Conservation (phyloP, 1,140 invertebrate species). For the Atta texana region DNA sequence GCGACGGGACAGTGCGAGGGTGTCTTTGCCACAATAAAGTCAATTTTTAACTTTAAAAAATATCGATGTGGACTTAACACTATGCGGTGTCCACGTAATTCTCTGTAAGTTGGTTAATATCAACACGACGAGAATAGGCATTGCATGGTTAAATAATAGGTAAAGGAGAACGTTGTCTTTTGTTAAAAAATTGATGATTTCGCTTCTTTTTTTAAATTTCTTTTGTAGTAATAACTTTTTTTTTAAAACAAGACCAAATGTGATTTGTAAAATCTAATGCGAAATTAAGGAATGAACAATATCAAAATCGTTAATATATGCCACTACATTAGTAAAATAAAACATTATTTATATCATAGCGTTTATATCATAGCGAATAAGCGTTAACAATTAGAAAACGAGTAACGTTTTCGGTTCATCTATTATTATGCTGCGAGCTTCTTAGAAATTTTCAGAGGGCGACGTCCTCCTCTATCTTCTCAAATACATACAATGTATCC, state of each 20-base stretch:
- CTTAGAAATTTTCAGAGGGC: conserved; percentile 36
- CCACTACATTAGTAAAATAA: background rate
- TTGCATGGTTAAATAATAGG: background rate
- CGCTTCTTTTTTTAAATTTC: background rate
- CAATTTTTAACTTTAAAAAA: conserved; percentile 59
- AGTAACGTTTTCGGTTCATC: conserved; percentile 60
- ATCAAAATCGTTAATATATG: conserved; percentile 34
- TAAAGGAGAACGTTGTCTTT: conserved; percentile 9
- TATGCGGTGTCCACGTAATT: too few relatives aligned
- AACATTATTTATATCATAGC: conserved; percentile 50
- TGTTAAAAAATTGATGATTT: conserved; percentile 11
- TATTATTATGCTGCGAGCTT: conserved; percentile 33
- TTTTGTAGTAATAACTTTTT: background rate
- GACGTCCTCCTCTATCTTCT: conserved; percentile 3
- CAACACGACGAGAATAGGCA: too few relatives aligned
- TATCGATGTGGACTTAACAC: too few relatives aligned
- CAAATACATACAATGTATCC: conserved; percentile 26
- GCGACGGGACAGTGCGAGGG: background rate
- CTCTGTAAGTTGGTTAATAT: too few relatives aligned
- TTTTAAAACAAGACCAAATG: background rate
- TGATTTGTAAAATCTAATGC: background rate
- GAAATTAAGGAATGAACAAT: conserved; percentile 4
- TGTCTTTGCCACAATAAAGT: conserved; percentile 64
- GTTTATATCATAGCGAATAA: conserved; percentile 54
- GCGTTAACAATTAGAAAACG: conserved; percentile 29